Evolutionary conservation across 2,888 invertebrate species (phyloP), one percentile per base, ranked within the genome.

Genomic region (Sphaerophoria rueppellii): DNA sequence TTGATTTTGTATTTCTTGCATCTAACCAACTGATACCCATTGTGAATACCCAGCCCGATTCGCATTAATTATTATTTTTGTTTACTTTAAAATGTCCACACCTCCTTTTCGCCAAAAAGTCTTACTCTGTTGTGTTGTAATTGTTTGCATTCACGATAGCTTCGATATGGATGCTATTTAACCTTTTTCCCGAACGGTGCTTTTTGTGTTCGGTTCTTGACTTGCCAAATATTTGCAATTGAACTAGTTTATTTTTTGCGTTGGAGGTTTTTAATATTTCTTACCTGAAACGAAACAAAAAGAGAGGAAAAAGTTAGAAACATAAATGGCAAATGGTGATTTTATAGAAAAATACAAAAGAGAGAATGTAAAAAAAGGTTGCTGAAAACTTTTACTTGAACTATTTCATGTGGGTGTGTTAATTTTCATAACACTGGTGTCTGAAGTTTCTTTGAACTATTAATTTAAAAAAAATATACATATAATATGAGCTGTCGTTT

Each of bases 261-360:
- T 34, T 50, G 46, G 14, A 24, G 9, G 7, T 55, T 77, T 65
- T 40, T 6, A 0, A 9, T 5, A 24, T 50, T 57, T 81, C 81
- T 85, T 81, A 85, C 85, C 85, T 85, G 85, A 48, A 85, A 85
- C 12, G 52, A 81, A 35, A 85, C 35, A 72, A 54, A 61, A 52
- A 77, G 52, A 58, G 43, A 43, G n/a, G n/a, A 57, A 57, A 48
- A 57, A 16, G 35, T 57, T 43, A 37, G 14, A 34, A 46, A 34
- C 9, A 55, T 35, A 14, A 9, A 50, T 67, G n/a, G 32, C 12
- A 43, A 60, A 24, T 43, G 24, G 40, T 43, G 11, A 24, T 12
- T 24, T 50, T 14, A n/a, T 40, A 32, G 32, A 6, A 6, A 43
- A 57, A 35, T 6, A 12, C 4, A 5, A 9, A 40, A 32, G n/a